Base-by-base conservation (phyloP, 2,888 invertebrate species). In the Ptilodon capucinus region DNA sequence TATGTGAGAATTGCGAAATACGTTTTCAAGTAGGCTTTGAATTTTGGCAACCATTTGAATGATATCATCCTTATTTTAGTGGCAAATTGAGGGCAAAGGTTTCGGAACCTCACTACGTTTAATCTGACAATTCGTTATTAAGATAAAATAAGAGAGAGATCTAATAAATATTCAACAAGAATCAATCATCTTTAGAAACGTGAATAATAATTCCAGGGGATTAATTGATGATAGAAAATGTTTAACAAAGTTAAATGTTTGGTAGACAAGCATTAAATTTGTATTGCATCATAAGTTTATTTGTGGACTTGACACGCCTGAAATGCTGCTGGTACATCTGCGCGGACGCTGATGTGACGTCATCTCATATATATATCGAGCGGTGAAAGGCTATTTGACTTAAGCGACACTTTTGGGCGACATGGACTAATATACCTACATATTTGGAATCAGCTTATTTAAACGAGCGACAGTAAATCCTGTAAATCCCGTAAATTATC, bases 201-300 rank as follows among this genome's bases (percentile, higher is more conserved):
- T 56, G 48, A 60, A 40, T 49, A 39, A 36, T n/a, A 63, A n/a
- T n/a, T n/a, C n/a, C n/a, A n/a, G n/a, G n/a, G 57, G 71, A 69
- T 60, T 60, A 57, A 52, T 59, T 54, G 57, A 62, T 56, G 66
- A 66, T 63, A 70, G n/a, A 65, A 71, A 70, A 61, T 67, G 70
- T 59, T 46, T 51, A 54, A 63, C 51, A 54, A 60, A 40, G 54
- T 60, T 46, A 53, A 51, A 30, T 46, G 64, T 61, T 54, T 46
- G 42, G 48, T 45, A 40, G 40, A 39, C 39, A 60, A 60, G 59
- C 64, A 60, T 60, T 49, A 67, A 61, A 66, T 62, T 50, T 54
- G 56, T 52, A 71, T 84, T 81, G 79, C 83, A 81, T 84, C 84
- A 84, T 67, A 62, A 60, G 74, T 80, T 80, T 85, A 85, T 85